Conservation (phyloP, 92 coral and sea anemone genomes). For the Diadumene lineata region DNA sequence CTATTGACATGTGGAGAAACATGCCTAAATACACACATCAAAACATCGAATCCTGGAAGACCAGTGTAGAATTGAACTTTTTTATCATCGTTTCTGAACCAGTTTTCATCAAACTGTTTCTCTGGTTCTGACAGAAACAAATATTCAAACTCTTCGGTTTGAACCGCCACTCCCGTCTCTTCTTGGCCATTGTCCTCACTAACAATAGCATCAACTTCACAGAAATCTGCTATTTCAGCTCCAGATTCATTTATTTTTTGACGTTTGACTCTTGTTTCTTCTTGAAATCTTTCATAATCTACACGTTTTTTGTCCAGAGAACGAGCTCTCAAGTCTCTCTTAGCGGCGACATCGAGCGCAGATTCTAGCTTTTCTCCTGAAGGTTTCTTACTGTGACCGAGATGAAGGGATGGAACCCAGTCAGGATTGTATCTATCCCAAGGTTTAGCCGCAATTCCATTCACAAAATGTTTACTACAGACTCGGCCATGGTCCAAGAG, state of each 20-base stretch:
- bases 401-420: no score
- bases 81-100: no score
- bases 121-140: constrained; percentile 19
- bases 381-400: constrained; percentile 11
- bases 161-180: constrained; percentile 19
- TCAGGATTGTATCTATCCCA: constrained; percentile 29
- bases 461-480: constrained; percentile 23
- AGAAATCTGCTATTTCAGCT: background rate
- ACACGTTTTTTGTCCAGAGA: constrained; percentile 7
- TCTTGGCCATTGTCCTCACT: background rate
- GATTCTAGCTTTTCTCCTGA: constrained; percentile 15
- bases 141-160: no score
- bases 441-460: constrained; percentile 11
- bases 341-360: constrained; percentile 3
- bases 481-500: constrained; percentile 25
- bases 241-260: constrained; percentile 17
- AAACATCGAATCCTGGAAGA: constrained; percentile 36
- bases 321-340: constrained; percentile 6
- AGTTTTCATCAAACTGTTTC: constrained; percentile 25
- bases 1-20: constrained; percentile 18
- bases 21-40: constrained; percentile 7
- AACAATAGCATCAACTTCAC: no score
- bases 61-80: constrained; percentile 42
- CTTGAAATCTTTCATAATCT: constrained; percentile 11
- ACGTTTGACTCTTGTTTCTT: background rate